Base-by-base conservation (phyloP, 1,140 invertebrate genomes). In the Mercenaria mercenaria region DNA sequence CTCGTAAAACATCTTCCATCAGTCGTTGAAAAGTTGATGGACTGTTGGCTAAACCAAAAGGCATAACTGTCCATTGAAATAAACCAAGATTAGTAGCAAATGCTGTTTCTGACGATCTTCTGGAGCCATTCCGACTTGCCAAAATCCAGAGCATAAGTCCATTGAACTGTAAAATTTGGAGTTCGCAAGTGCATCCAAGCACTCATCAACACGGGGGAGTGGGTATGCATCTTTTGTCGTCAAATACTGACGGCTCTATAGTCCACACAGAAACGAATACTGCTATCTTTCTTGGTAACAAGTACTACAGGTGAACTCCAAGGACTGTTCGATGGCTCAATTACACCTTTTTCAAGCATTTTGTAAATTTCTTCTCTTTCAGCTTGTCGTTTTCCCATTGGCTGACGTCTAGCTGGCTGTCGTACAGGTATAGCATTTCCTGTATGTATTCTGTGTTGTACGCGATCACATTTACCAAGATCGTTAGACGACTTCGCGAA, bases 101-200 rank as follows among this genome's bases (percentile, higher is more conserved):
- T 18, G 92, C 89, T 0, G 96, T 96, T 77, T 95, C 56, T 95
- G 81, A 13, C 84, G 93, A 76, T 94, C 93, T 10, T 91, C 82
- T 34, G 84, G 29, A 10, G 94, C 67, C 11, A 97, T 80, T 47
- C 67, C 83, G 2, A 96, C 88, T 82, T 96, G 96, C 95, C 95
- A 95, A 74, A 89, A 95, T 20, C 94, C 94, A 29, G 29, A 79
- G 29, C 8, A 64, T 26, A 92, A 50, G 64, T 92, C 90, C 18
- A 92, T 34, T 34, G 64, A 86, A 26, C 47, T 88, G 64, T 90
- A 93, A 34, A 69, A 91, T 52, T 86, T 59, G 11, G 82, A 83
- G 23, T 74, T 80, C 64, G 69, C 56, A 18, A 91, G 39, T 23
- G 88, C 52, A 50, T 90, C 88, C 15, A 94, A 41, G 0, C 83